Evolutionary conservation across 2,888 invertebrate species (phyloP), one percentile per base, ranked within the genome.

Genomic region (Colletes collaris): DNA sequence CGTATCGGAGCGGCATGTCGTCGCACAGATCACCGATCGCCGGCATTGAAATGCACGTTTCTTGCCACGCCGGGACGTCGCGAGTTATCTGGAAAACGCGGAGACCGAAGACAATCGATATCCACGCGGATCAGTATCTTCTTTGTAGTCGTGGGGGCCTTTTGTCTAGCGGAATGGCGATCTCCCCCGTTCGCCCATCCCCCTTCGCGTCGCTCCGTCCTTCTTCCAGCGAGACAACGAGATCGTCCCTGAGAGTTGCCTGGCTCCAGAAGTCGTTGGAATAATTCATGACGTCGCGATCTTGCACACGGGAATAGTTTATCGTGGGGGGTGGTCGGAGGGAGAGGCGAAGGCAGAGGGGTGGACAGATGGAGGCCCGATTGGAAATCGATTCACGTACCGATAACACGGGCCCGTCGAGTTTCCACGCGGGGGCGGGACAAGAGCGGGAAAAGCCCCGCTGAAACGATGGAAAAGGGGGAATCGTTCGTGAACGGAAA

Each of bases 201-300:
- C 4, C 58, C 53, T 46, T n/a, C 56, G 13, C 53, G 55, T 59
- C 62, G 66, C 74, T 75, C 67, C 49, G 52, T 64, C 74, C 67
- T 75, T 76, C 71, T 53, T 53, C 63, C 77, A 80, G 64, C 80
- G 72, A 82, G 85, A 86, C 79, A 84, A 84, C 81, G 81, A 86
- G 80, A 79, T 85, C 86, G 85, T 79, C 84, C 80, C 82, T 86
- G 82, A 86, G 79, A 84, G 77, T 79, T 75, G 79, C 35, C 71
- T 63, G 82, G 76, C 81, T 80, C 81, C 80, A 81, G 77, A 79
- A 81, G 73, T 85, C 84, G 82, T 86, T 84, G 82, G 88, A 90
- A 90, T 90, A 90, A 90, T 90, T 90, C 90, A 90, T 89, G 89
- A 90, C 85, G 86, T 83, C 83, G 87, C 84, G 86, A 88, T 88